Conservation (phyloP, 2,797 vertebrate genomes). For the Prionace glauca region DNA sequence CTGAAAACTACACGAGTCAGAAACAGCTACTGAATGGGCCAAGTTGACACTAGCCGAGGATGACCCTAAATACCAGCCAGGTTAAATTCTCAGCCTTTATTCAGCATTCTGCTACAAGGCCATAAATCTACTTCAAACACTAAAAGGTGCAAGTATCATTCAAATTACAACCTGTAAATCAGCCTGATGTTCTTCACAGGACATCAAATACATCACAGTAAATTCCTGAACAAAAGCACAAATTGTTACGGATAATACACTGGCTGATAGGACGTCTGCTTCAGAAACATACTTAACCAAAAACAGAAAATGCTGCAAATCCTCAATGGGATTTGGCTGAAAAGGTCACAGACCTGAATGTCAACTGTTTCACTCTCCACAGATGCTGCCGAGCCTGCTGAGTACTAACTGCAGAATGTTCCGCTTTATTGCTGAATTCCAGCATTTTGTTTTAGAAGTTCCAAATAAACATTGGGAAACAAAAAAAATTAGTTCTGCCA, state of each 20-base stretch:
- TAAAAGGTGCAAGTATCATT: background rate
- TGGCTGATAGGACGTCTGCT: background rate
- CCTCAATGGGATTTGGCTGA: background rate
- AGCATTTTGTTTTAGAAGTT: background rate
- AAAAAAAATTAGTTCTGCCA: too few species aligned
- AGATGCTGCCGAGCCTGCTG: background rate
- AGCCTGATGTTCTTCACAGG: background rate
- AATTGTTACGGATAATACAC: background rate
- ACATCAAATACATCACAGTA: background rate
- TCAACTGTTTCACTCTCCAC: background rate
- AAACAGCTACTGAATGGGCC: background rate
- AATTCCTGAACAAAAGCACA: background rate
- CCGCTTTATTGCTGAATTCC: background rate
- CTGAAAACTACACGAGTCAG: background rate
- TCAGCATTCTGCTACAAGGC: background rate
- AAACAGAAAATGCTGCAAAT: background rate
- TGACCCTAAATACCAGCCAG: background rate
- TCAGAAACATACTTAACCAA: background rate
- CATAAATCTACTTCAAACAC: background rate
- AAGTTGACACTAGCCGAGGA: background rate
- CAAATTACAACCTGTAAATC: background rate
- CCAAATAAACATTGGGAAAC: too few species aligned
- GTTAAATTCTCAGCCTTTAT: background rate
- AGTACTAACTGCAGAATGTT: background rate
- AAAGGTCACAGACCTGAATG: background rate